A percentile compares a stretch with the other conserved stretches of the same genome.
Conservation (phyloP, 2,113 vertebrate genomes). For the Gobiocypris rarus region DNA sequence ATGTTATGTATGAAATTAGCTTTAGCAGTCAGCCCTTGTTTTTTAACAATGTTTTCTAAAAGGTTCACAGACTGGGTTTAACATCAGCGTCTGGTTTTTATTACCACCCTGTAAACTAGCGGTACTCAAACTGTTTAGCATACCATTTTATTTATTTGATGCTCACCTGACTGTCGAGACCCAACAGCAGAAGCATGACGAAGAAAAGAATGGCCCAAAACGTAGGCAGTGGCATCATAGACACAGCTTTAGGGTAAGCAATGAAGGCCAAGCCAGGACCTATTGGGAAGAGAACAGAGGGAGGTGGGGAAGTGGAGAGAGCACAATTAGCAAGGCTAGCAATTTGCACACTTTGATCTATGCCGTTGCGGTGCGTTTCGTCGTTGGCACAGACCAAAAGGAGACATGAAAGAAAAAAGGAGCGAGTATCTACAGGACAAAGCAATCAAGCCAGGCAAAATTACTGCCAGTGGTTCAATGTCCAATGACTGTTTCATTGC, state of each 20-base stretch:
- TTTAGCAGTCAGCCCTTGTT: background rate
- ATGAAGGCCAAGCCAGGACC: conserved; percentile 99
- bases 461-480: background rate
- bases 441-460: conserved; percentile 30
- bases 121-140: background rate
- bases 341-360: conserved; percentile 46
- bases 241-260: conserved; percentile 97
- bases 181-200: conserved; percentile 98
- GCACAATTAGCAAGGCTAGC: conserved; percentile 50
- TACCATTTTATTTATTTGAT: background rate
- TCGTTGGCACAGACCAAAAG: conserved; percentile 50
- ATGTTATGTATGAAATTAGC: background rate
- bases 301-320: conserved; percentile 48
- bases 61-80: background rate
- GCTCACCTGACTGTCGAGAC: conserved; percentile 98
- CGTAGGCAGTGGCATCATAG: conserved; percentile 97
- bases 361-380: conserved; percentile 35
- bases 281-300: conserved; percentile 74
- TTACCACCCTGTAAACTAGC: background rate
- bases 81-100: background rate
- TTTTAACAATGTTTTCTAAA: background rate
- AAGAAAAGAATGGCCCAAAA: conserved; percentile 98
- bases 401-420: conserved; percentile 28
- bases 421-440: conserved; percentile 6
- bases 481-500: background rate